Evolutionary conservation across 2,113 vertebrate species (phyloP).

Genomic region (Microtus ochrogaster): DNA sequence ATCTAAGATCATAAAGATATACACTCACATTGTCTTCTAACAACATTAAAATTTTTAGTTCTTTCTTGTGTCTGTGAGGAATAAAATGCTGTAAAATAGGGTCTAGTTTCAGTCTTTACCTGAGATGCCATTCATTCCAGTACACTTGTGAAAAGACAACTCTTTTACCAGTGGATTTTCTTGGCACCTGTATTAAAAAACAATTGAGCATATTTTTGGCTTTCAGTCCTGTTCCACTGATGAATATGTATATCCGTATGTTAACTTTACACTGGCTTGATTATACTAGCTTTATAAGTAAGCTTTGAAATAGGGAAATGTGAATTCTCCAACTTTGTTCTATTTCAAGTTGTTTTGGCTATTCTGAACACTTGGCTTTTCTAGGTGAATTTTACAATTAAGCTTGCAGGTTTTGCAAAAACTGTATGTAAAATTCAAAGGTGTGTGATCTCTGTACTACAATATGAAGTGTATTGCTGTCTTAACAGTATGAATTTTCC

Average conservation of each 20-base stretch:
- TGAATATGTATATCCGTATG: slow-evolving; percentile 75
- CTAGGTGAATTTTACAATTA: slow-evolving; percentile 59
- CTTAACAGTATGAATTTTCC: background rate
- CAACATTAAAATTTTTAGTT: slow-evolving; percentile 21
- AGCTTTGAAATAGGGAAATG: slow-evolving; percentile 69
- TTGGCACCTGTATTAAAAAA: slow-evolving; percentile 59
- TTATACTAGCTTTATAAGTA: slow-evolving; percentile 54
- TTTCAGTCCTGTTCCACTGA: slow-evolving; percentile 36
- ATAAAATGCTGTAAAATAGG: background rate
- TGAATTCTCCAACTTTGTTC: slow-evolving; percentile 46
- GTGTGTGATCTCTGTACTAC: background rate
- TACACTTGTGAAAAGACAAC: slow-evolving; percentile 35
- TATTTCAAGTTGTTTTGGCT: slow-evolving; percentile 61
- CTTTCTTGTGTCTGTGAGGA: background rate
- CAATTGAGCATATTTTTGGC: slow-evolving; percentile 59
- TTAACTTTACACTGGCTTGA: slow-evolving; percentile 30
- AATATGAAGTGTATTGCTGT: background rate
- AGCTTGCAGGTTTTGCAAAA: slow-evolving; percentile 45
- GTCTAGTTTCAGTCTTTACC: background rate
- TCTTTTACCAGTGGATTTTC: slow-evolving; percentile 21
- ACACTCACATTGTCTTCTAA: background rate
- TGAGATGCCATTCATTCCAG: background rate
- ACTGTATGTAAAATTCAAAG: background rate
- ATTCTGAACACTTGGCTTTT: slow-evolving; percentile 64
- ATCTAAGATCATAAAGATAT: background rate